Conservation (phyloP, 2,113 vertebrate genomes). For the Mustela nigripes region DNA sequence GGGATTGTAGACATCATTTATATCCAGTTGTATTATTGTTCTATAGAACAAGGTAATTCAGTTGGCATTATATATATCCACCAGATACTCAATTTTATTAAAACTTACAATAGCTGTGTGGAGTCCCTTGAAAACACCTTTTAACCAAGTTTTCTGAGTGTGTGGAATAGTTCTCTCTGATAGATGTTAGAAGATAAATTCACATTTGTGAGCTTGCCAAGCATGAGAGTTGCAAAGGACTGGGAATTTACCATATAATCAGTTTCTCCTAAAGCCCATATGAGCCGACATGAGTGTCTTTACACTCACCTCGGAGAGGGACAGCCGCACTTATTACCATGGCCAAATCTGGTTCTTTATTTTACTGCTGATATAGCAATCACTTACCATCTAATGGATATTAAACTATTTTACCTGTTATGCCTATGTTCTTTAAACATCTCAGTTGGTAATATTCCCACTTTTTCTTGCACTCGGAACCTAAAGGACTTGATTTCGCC, state of each 20-base stretch:
- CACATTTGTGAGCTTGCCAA: not conserved
- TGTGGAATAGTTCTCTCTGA: not conserved
- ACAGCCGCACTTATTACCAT: not conserved
- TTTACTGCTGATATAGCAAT: not conserved
- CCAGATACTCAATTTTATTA: not conserved
- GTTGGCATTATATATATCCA: not conserved
- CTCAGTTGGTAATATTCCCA: too few relatives aligned
- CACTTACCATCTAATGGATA: too few relatives aligned
- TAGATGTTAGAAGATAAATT: not conserved
- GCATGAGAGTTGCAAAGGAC: accelerated
- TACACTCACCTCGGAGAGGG: not conserved
- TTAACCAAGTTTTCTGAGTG: not conserved
- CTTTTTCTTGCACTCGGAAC: not conserved
- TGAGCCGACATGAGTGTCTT: not conserved
- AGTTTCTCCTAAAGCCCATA: not conserved
- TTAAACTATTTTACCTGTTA: not conserved
- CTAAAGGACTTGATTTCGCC: accelerated
- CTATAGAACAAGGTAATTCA: not conserved
- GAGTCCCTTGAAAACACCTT: not conserved
- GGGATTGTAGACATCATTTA: not conserved
- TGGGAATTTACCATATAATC: not conserved
- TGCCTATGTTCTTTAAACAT: not conserved
- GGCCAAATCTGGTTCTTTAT: not conserved
- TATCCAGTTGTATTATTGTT: not conserved
- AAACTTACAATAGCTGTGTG: not conserved